Evolutionary conservation across 2,113 vertebrate species (phyloP).

Genomic region (Lagopus muta): DNA sequence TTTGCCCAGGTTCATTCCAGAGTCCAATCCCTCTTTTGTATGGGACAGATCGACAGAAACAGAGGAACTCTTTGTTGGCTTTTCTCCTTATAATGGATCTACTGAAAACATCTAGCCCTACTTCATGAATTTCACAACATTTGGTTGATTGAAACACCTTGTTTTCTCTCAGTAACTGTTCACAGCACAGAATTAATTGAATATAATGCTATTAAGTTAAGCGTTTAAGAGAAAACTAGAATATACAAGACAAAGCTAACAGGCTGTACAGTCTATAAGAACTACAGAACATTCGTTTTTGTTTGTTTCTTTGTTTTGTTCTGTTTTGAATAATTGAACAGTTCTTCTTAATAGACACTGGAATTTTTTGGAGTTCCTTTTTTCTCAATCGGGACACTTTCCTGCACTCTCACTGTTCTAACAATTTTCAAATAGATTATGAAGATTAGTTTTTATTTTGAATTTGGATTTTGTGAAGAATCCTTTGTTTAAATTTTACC

Average conservation of each 20-base stretch:
- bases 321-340: neutral
- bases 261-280: neutral
- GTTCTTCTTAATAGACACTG: neutral
- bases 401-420: neutral
- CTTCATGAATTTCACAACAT: neutral
- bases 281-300: neutral
- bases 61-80: neutral
- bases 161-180: neutral
- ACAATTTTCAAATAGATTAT: neutral
- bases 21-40: neutral
- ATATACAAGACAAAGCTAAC: neutral
- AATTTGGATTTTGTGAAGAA: neutral
- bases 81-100: neutral
- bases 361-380: neutral
- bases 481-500: neutral
- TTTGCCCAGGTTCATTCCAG: fast-evolving
- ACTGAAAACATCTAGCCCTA: neutral
- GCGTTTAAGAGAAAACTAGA: neutral
- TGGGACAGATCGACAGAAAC: neutral
- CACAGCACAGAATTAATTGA: neutral
- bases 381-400: neutral
- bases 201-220: neutral
- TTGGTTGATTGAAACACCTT: neutral
- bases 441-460: neutral
- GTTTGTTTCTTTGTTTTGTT: neutral